Conservation (phyloP, 2,113 vertebrate species). For the Equus quagga region DNA sequence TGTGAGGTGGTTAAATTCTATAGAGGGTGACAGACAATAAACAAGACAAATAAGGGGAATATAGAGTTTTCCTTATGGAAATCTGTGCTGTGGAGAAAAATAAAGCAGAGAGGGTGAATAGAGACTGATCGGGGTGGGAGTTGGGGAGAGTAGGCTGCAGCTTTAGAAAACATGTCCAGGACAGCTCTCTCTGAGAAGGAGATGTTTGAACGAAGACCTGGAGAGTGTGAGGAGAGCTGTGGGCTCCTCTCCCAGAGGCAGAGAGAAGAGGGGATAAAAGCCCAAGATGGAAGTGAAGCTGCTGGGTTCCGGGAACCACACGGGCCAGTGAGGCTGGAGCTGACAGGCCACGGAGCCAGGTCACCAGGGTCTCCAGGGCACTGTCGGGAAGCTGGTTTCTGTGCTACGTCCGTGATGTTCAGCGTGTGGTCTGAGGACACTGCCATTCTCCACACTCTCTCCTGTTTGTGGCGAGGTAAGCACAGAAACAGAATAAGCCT, state of each 20-base stretch:
- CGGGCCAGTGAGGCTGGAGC: not conserved
- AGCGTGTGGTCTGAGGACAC: not conserved
- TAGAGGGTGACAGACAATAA: not conserved
- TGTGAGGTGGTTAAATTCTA: too few species aligned
- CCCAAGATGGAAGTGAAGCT: not conserved
- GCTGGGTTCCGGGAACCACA: not conserved
- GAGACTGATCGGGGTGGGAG: not conserved
- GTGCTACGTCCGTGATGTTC: too few species aligned
- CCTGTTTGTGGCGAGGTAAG: not conserved
- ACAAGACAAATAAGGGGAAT: not conserved
- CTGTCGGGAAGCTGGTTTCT: not conserved
- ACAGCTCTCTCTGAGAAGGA: not conserved
- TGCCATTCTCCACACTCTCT: not conserved
- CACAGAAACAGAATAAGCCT: not conserved
- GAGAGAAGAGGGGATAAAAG: not conserved
- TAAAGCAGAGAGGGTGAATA: not conserved
- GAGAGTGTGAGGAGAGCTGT: not conserved
- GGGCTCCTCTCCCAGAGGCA: not conserved
- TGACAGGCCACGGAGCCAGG: not conserved
- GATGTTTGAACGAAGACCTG: not conserved
- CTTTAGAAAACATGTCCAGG: not conserved
- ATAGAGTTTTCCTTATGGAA: not conserved
- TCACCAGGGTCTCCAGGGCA: not conserved
- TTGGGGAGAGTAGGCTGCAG: not conserved
- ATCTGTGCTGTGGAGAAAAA: not conserved